Evolutionary conservation across 2,888 invertebrate genomes (phyloP).

Genomic region (Rhynchonema sp.): DNA sequence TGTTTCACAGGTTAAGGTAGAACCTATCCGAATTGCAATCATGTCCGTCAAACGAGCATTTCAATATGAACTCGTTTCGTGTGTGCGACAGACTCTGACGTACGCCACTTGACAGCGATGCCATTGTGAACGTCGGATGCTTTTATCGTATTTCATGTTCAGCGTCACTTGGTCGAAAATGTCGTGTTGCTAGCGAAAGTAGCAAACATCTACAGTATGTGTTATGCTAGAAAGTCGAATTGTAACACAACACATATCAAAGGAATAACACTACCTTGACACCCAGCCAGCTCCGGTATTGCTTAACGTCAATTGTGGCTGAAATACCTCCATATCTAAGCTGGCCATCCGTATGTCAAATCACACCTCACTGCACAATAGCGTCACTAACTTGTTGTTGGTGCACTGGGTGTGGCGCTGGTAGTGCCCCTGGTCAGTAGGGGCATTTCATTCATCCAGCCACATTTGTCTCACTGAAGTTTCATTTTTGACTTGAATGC

Average conservation of each 20-base stretch:
- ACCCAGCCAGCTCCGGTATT: not conserved
- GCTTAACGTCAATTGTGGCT: no score
- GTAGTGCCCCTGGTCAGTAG: not conserved
- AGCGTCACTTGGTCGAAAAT: not conserved
- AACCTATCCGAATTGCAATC: conserved; percentile 18
- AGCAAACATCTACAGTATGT: no score
- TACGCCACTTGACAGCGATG: not conserved
- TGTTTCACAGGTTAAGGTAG: no score
- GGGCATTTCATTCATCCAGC: not conserved
- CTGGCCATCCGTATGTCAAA: no score
- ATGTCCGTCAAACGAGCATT: conserved; percentile 24
- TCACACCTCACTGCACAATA: no score
- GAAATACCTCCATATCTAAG: no score
- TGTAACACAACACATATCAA: no score
- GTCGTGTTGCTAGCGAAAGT: not conserved
- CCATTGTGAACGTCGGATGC: not conserved
- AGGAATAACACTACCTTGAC: no score
- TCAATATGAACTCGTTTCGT: conserved; percentile 7
- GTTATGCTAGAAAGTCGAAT: not conserved
- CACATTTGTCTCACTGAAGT: not conserved
- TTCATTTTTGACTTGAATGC: not conserved
- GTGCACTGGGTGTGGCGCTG: not conserved
- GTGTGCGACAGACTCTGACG: not conserved
- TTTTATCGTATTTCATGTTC: not conserved
- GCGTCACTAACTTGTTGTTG: not conserved